These are phyloP conservation scores for Plagodis pulveraria DNA, from an alignment of 2,888 invertebrate species.

Conservation along the genomic window DNA sequence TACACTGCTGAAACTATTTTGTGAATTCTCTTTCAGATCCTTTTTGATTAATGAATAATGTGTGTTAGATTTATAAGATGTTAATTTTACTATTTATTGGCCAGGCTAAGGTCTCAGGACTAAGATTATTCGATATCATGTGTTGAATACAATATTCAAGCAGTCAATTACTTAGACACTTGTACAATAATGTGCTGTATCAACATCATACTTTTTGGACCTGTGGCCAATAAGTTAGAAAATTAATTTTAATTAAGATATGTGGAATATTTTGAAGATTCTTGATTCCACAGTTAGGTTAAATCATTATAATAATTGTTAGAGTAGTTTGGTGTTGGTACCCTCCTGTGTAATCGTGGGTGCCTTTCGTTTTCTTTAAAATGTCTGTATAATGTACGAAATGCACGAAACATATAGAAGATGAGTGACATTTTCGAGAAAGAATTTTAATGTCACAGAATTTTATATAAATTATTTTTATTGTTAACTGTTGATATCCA, in stretches of 20 bases:
- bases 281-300: conserved; percentile 71
- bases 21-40: conserved; percentile 78
- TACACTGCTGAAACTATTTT: conserved; percentile 55
- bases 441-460: conserved; percentile 65
- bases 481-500: conserved; percentile 76
- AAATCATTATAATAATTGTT: conserved; percentile 78
- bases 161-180: neutral
- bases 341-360: conserved; percentile 82
- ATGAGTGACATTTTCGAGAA: conserved; percentile 81
- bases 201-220: conserved; percentile 1
- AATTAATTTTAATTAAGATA: conserved; percentile 51
- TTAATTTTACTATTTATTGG: conserved; percentile 60
- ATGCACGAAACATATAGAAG: conserved; percentile 96
- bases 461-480: conserved; percentile 79
- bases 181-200: neutral
- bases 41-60: conserved; percentile 65
- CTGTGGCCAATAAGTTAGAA: conserved; percentile 57
- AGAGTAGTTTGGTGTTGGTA: conserved; percentile 83
- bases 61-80: conserved; percentile 64
- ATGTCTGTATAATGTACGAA: conserved; percentile 93
- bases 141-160: neutral
- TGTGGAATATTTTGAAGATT: conserved; percentile 60
- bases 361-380: conserved; percentile 80
- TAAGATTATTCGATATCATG: neutral
- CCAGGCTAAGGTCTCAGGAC: conserved; percentile 35